Base-by-base conservation (phyloP, 2,888 invertebrate genomes). In the Mythimna vitellina region DNA sequence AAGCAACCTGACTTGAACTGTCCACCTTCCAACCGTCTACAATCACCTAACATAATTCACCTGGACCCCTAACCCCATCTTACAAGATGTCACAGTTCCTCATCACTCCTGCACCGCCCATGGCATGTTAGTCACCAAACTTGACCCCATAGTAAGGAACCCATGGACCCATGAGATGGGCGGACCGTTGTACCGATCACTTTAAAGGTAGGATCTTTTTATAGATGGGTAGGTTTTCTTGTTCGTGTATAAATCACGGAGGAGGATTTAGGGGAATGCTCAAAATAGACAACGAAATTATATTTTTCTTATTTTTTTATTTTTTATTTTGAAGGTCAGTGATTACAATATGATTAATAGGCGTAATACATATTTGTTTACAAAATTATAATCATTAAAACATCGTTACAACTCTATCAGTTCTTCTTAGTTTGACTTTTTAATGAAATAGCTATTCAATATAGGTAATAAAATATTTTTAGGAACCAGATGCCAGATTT, bases 51-150 rank as follows among this genome's bases (percentile, higher is more conserved):
- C 58, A 58, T 35, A 58, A 35, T 58, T 3, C 22, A 38, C 35
- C 14, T 32, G 29, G 8, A 58, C 58, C 58, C 35, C 12, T 58
- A 35, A 14, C 14, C 12, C 22, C 10, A 8, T 14, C 14, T 3
- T 53, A 67, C 71, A 56, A 17, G 32, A 46, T 53, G 62, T 71
- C 46, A 25, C 58, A 22, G 46, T 62, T 8, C 22, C 6, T 57
- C 77, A 65, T 76, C 66, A 81, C 17, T 3, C 7, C 29, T 54
- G 63, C 6, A 25, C 71, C 82, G 82, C 82, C 78, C 71, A 70
- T 61, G 53, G 78, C 71, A 49, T 78, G 78, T 81, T 56, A 8
- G 42, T 42, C 2, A 0, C 9, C 17, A 62, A 58, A 53, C 53
- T 54, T 25, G 54, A 25, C 9, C 56, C 9, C 20, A 32, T 29